Percentiles rank a stretch among this genome's conserved stretches.
Evolutionary conservation across 1,140 invertebrate genomes (phyloP).

Genomic region (Mizuhopecten yessoensis): DNA sequence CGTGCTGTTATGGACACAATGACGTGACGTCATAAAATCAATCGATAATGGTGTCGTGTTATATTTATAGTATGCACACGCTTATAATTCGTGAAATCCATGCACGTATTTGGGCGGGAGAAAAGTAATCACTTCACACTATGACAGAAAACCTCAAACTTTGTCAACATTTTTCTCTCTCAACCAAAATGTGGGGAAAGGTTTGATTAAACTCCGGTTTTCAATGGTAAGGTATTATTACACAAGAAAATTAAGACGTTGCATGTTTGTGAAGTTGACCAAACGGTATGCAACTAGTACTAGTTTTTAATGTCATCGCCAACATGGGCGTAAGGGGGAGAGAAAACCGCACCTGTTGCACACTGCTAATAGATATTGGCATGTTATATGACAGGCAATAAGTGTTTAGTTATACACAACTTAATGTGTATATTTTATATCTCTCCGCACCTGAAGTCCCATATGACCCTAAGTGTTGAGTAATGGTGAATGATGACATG

Average conservation of each 20-base stretch:
- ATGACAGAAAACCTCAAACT: too few species aligned
- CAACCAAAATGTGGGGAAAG: too few species aligned
- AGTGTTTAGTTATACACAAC: not conserved
- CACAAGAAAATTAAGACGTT: not conserved
- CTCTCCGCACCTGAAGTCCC: not conserved
- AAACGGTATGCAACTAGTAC: not conserved
- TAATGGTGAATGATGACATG: not conserved
- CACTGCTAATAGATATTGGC: conserved; percentile 22
- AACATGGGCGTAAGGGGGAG: not conserved
- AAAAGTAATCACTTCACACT: too few species aligned
- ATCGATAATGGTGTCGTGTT: too few species aligned
- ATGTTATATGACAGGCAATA: not conserved
- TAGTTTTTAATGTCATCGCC: not conserved
- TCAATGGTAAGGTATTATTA: too few species aligned
- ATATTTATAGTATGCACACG: too few species aligned
- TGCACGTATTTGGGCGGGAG: too few species aligned
- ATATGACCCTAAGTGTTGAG: not conserved
- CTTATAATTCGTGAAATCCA: too few species aligned
- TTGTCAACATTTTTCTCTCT: too few species aligned
- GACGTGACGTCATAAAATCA: too few species aligned
- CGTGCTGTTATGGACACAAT: too few species aligned
- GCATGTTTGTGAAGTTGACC: not conserved
- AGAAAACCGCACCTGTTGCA: not conserved
- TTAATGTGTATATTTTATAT: not conserved
- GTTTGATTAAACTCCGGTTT: too few species aligned